Percentiles rank a stretch among this genome's conserved stretches.
Conservation (phyloP, 1,140 invertebrate genomes). For the Medauroidea extradentata region DNA sequence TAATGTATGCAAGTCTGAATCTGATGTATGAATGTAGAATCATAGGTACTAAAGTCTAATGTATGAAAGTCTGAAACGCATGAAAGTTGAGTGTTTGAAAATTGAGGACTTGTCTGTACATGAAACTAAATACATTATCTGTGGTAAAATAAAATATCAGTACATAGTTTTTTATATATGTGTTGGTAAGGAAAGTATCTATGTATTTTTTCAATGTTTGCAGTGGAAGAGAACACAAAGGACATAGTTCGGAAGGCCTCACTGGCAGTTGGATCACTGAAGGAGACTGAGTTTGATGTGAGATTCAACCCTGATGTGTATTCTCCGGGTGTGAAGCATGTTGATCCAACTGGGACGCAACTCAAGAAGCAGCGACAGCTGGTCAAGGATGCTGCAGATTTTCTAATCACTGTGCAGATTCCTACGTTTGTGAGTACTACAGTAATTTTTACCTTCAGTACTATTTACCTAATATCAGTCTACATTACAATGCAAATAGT, state of each 20-base stretch:
- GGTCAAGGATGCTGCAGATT: slow-evolving; percentile 92
- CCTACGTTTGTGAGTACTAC: slow-evolving; percentile 82
- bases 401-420: slow-evolving; percentile 88
- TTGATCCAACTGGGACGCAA: slow-evolving; percentile 59
- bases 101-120: neutral
- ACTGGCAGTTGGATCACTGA: slow-evolving; percentile 84
- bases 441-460: no score
- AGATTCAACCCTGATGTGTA: slow-evolving; percentile 98
- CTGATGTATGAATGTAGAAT: no score
- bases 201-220: neutral
- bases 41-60: no score
- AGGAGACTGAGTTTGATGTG: slow-evolving; percentile 92
- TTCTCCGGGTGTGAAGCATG: slow-evolving; percentile 87
- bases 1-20: no score
- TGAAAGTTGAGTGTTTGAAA: no score
- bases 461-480: no score
- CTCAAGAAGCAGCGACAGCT: slow-evolving; percentile 81
- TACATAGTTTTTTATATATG: neutral
- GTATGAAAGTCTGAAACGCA: no score
- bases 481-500: no score
- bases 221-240: slow-evolving; percentile 79
- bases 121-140: neutral
- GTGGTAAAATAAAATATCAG: neutral
- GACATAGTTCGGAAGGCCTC: slow-evolving; percentile 89
- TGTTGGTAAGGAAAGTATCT: neutral